Evolutionary conservation across 2,888 invertebrate species (phyloP).

Genomic region (Carterocephalus palaemon): DNA sequence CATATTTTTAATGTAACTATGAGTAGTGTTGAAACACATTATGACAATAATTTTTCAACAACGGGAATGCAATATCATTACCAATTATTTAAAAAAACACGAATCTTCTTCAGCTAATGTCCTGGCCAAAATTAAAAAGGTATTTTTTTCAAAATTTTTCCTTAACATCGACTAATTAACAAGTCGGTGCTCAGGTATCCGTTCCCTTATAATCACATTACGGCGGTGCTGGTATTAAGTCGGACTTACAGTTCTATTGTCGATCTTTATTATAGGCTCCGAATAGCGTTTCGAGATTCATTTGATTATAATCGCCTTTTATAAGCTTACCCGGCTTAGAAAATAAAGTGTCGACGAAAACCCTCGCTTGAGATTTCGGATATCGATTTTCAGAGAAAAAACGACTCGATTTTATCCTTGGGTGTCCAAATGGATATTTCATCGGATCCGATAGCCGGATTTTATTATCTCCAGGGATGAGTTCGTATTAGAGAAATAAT

Average conservation of each 20-base stretch:
- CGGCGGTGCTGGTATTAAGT: conserved; percentile 5
- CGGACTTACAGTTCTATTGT: conserved; percentile 10
- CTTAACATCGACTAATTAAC: conserved; percentile 11
- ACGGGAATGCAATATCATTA: no score
- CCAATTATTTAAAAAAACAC: no score
- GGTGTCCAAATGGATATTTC: conserved; percentile 39
- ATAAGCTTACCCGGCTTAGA: conserved; percentile 42
- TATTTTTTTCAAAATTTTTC: no score
- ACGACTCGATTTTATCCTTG: conserved; percentile 40
- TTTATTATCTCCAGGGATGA: conserved; percentile 38
- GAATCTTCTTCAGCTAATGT: no score
- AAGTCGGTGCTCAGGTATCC: conserved; percentile 6
- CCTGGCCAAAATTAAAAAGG: no score
- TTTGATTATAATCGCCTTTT: conserved; percentile 48
- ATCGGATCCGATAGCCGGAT: conserved; percentile 35
- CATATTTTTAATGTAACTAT: no score
- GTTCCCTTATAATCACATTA: conserved; percentile 13
- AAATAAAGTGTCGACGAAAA: conserved; percentile 40
- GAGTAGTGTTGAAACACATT: no score
- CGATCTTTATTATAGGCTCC: conserved; percentile 12
- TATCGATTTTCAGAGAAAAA: conserved; percentile 41
- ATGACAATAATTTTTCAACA: no score
- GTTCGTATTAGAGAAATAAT: conserved; percentile 11
- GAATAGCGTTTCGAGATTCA: conserved; percentile 32
- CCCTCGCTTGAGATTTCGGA: conserved; percentile 31